Evolutionary conservation across 2,113 vertebrate genomes (phyloP), one percentile per base, ranked within the genome.

Genomic region (Caretta caretta): DNA sequence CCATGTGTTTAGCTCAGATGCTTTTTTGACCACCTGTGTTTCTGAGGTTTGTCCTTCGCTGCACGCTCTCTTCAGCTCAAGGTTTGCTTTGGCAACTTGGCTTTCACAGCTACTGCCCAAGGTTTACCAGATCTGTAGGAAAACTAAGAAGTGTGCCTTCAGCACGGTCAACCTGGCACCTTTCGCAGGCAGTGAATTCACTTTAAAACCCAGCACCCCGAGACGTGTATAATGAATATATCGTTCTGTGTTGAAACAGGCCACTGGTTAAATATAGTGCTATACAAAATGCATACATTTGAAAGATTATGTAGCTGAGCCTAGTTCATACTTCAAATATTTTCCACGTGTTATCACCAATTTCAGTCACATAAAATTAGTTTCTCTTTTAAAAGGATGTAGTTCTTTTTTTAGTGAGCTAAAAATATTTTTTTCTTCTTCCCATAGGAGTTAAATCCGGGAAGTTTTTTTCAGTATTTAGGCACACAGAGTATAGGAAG

Each of bases 271-370:
- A 95, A 94, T 8, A 85, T 29, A 92, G 83, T 17, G 27, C 3
- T 88, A 14, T 78, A 81, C 88, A 83, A 96, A 93, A 49, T 80
- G 10, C 86, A 87, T 92, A 8, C 25, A 65, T 88, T 54, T 88
- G 57, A 97, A 46, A 35, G 79, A 42, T 59, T 80, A 80, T 51
- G 51, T 96, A 96, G 5, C 35, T 93, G 65, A 90, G 22, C 9
- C 24, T 65, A 20, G 94, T 97, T 96, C 88, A 94, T 90, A 86
- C 80, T 94, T 96, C 42, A 93, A 93, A 92, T 96, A 94, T 93
- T 97, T 97, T 96, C 90, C 80, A 85, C 31, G 69, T 3, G 3
- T 93, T 95, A 93, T 95, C 89, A 93, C 69, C 31, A 92, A 90
- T 84, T 92, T 93, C 2, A 9, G 81, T 9, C 78, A 84, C 76